Evolutionary conservation across 1,140 invertebrate genomes (phyloP).

Genomic region (Drosophila pseudoananassae): DNA sequence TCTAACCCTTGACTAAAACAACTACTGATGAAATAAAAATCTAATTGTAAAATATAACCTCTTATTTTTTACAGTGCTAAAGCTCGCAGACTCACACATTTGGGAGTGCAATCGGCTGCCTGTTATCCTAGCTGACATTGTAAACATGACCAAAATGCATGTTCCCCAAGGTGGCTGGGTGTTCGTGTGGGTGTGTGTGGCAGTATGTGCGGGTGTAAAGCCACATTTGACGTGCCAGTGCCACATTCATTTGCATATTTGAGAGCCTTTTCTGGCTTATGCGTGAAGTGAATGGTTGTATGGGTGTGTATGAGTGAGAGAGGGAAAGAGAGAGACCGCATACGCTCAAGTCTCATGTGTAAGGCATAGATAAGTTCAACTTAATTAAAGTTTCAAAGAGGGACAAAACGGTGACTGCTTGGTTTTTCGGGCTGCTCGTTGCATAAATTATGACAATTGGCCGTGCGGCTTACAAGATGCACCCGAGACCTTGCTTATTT

Average conservation of each 20-base stretch:
- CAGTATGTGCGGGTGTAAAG: conserved; percentile 55
- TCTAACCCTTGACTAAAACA: no score
- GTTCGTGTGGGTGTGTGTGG: conserved; percentile 14
- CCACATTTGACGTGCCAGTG: conserved; percentile 69
- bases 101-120: conserved; percentile 43
- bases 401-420: conserved; percentile 59
- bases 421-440: conserved; percentile 44
- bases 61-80: conserved; percentile 11
- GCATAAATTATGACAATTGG: conserved; percentile 74
- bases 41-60: neutral
- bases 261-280: conserved; percentile 54
- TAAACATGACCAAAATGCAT: conserved; percentile 81
- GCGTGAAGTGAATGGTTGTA: conserved; percentile 17
- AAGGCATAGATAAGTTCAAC: conserved; percentile 76
- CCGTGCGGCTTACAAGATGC: conserved; percentile 34
- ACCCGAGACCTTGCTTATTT: conserved; percentile 48
- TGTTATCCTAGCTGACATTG: conserved; percentile 80
- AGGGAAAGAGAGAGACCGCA: neutral
- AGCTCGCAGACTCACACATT: conserved; percentile 28
- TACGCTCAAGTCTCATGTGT: conserved; percentile 67
- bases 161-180: conserved; percentile 60
- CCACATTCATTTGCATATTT: conserved; percentile 79
- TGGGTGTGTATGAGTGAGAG: conserved; percentile 7
- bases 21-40: no score
- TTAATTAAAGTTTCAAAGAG: conserved; percentile 76